Base-by-base conservation (phyloP, 2,888 invertebrate species). In the Melanchra persicariae region DNA sequence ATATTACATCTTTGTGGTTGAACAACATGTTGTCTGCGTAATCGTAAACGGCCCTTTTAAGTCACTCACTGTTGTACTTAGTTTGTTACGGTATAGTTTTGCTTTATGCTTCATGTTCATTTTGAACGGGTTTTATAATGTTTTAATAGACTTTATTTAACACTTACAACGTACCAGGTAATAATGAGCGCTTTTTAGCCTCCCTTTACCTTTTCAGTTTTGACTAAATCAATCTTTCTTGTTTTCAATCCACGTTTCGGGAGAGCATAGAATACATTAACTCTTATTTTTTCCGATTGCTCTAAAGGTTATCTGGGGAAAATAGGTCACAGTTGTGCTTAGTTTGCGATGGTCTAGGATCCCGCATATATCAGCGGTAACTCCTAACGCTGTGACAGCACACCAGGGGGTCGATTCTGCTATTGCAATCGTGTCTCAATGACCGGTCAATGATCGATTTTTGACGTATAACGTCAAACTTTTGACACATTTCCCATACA, bases 341-440 rank as follows among this genome's bases (percentile, higher is more conserved):
- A 68, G 67, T 73, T 79, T 70, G 75, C 72, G 62, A 63, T 79
- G 52, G 62, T 79, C 72, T 75, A 75, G 79, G 60, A 81, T 73
- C 72, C 62, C 57, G 51, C 61, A 81, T 70, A 78, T 71, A 78
- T 72, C 65, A 70, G 70, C 80, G 76, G 81, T 77, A 80, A 77
- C 72, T 80, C 61, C 68, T 80, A 67, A 70, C 73, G 69, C 57
- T 77, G 81, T 80, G 77, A 80, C 77, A 77, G 81, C 70, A 72
- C 62, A 71, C 71, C 80, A 77, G 80, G n/a, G n/a, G n/a, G n/a
- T n/a, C n/a, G n/a, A n/a, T n/a, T n/a, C n/a, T n/a, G n/a, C n/a
- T n/a, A n/a, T n/a, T n/a, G n/a, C n/a, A n/a, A n/a, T n/a, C n/a
- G n/a, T n/a, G n/a, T n/a, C n/a, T n/a, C n/a, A n/a, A n/a, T n/a